A percentile compares a stretch with the other conserved stretches of the same genome.
These are phyloP conservation scores for Rhipidura dahli DNA, from an alignment of 2,113 vertebrate species.

Conservation along the genomic window DNA sequence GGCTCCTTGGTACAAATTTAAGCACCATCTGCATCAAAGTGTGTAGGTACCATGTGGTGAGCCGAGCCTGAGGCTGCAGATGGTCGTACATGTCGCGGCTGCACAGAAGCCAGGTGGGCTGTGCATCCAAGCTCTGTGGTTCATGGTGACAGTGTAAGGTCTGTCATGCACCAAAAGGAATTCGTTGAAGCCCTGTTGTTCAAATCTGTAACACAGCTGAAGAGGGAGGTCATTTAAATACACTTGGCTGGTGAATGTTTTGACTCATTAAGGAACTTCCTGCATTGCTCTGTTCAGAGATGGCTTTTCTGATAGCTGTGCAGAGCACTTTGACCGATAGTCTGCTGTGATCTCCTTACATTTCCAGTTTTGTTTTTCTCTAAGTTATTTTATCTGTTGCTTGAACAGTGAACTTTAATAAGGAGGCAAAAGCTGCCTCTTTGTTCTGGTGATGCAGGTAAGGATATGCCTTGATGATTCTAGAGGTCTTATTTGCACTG, in stretches of 20 bases:
- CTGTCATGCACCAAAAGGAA: background rate
- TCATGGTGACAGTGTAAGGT: background rate
- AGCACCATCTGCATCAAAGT: background rate
- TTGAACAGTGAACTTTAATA: background rate
- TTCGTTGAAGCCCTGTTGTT: background rate
- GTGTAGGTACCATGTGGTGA: background rate
- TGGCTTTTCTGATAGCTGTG: background rate
- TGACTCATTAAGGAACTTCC: background rate
- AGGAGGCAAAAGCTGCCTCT: background rate
- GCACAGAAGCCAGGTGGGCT: background rate
- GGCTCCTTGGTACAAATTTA: background rate
- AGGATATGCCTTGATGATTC: background rate
- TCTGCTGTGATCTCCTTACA: background rate
- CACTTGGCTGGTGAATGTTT: background rate
- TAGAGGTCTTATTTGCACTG: background rate
- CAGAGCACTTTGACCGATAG: background rate
- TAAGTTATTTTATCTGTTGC: background rate
- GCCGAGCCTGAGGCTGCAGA: background rate
- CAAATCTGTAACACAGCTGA: background rate
- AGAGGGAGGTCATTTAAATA: background rate
- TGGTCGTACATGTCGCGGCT: rapidly evolving
- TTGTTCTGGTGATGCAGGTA: background rate
- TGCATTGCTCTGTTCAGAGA: background rate
- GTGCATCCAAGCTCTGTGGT: background rate
- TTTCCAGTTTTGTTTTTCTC: background rate